These are phyloP conservation scores for Poecilia velifera DNA, from an alignment of 2,797 vertebrate genomes.

Conservation along the genomic window DNA sequence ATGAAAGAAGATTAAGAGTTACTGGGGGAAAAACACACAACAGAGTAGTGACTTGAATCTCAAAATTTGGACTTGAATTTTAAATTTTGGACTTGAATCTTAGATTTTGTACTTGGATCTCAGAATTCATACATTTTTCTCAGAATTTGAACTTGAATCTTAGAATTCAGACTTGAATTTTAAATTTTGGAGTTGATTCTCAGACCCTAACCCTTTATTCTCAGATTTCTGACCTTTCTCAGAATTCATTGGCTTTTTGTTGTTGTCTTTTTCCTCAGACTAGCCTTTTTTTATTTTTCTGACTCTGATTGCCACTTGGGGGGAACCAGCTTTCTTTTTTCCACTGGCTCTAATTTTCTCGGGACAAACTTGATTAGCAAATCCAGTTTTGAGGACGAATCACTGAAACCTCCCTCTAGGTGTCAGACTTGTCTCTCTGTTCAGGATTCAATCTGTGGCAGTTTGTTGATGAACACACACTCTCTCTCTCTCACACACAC, in stretches of 20 bases:
- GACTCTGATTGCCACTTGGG: too few species aligned
- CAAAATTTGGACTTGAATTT: too few species aligned
- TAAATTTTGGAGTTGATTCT: too few species aligned
- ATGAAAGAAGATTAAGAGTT: background rate
- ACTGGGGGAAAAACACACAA: too few species aligned
- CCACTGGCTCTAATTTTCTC: background rate
- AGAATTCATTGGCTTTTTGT: too few species aligned
- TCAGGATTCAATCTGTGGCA: background rate
- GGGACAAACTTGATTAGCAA: background rate
- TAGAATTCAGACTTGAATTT: background rate
- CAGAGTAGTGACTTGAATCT: too few species aligned
- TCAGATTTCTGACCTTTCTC: too few species aligned
- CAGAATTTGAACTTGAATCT: background rate
- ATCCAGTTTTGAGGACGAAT: background rate
- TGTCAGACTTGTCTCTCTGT: conserved; percentile 64
- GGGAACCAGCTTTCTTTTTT: background rate
- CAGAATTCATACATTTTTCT: too few species aligned
- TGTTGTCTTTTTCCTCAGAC: background rate
- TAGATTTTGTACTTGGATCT: too few species aligned
- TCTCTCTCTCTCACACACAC: background rate
- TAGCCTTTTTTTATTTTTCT: too few species aligned
- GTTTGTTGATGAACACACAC: conserved; percentile 8
- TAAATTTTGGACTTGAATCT: too few species aligned
- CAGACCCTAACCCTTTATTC: too few species aligned
- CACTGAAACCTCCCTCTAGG: conserved; percentile 44